phyloP scores from a whole-genome alignment of 64 coral and sea anemone species.

The Acropora tenuis region DNA sequence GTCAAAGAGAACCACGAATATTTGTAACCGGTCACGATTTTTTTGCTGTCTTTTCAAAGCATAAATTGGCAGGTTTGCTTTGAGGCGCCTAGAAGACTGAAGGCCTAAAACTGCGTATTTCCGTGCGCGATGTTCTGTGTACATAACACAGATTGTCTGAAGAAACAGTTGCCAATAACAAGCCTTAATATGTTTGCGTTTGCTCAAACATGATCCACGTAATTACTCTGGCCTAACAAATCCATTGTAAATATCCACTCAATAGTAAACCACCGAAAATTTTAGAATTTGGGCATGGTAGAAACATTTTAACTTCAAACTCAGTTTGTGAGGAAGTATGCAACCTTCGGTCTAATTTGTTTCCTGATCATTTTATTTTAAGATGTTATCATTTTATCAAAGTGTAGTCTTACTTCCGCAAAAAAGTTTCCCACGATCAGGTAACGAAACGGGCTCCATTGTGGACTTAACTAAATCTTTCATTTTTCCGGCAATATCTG shows the following conservation, averaged over 20 bases:
- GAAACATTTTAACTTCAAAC: too few relatives aligned
- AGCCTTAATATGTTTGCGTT: slow-evolving; percentile 9
- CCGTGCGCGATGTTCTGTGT: slow-evolving; percentile 17
- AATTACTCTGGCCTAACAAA: neutral
- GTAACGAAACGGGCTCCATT: neutral
- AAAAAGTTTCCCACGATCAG: neutral
- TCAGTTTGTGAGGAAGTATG: too few relatives aligned
- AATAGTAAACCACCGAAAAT: neutral
- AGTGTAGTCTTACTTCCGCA: neutral
- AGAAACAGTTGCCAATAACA: slow-evolving; percentile 36
- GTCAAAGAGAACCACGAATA: neutral
- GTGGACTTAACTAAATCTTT: neutral
- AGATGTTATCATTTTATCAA: neutral
- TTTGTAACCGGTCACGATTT: neutral
- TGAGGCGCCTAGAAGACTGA: slow-evolving; percentile 20
- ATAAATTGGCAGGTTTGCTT: slow-evolving; percentile 33
- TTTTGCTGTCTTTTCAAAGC: neutral
- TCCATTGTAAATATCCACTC: neutral
- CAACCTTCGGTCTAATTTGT: neutral
- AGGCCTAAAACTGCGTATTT: slow-evolving; percentile 25
- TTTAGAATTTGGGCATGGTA: too few relatives aligned
- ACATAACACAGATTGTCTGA: slow-evolving; percentile 27
- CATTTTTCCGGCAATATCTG: neutral
- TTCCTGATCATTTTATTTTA: neutral
- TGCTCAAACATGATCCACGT: neutral